Evolutionary conservation across 2,113 vertebrate species (phyloP), one percentile per base, ranked within the genome.

Genomic region (Orthonyx spaldingii): DNA sequence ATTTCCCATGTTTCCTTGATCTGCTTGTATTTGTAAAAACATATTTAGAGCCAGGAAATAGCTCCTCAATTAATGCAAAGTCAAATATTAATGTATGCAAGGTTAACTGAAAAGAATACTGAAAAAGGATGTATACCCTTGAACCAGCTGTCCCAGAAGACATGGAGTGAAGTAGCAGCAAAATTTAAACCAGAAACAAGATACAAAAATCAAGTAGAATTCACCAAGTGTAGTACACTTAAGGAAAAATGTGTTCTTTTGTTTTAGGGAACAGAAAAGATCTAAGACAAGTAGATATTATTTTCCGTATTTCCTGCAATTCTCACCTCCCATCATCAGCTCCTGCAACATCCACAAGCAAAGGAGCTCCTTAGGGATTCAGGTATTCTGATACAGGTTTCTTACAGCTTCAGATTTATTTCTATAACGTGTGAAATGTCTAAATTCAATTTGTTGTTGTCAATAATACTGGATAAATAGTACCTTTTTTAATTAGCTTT

Each of bases 181-280:
- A 19, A 35, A 68, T 60, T 68, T 26, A 57, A 80, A 76, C 5
- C 3, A 41, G 35, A 70, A 61, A 2, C 4, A 60, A 87, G 32
- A 37, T 6, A 57, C 2, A 86, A 77, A 70, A 72, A 23, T 10
- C 14, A 52, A 79, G 21, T 15, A 57, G 53, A 81, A 72, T 33
- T 33, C 49, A 72, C 7, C 19, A 63, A 88, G 42, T 16, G 12
- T 22, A 79, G 15, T 47, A 37, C 20, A 55, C 17, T 64, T 50
- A 27, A 35, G 9, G 6, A 81, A 69, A 74, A 92, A 28, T 0
- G 0, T n/a, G 7, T 4, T 35, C 37, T 71, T 69, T 74, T 46
- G 21, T 84, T 90, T 65, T 8, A 60, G 23, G 15, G 12, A 86
- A 47, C 5, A 21, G 35, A 60, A 3, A 77, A 78, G 17, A 66